Evolutionary conservation across 1,140 invertebrate species (phyloP), one percentile per base, ranked within the genome.

Genomic region (Drosophila melanica): DNA sequence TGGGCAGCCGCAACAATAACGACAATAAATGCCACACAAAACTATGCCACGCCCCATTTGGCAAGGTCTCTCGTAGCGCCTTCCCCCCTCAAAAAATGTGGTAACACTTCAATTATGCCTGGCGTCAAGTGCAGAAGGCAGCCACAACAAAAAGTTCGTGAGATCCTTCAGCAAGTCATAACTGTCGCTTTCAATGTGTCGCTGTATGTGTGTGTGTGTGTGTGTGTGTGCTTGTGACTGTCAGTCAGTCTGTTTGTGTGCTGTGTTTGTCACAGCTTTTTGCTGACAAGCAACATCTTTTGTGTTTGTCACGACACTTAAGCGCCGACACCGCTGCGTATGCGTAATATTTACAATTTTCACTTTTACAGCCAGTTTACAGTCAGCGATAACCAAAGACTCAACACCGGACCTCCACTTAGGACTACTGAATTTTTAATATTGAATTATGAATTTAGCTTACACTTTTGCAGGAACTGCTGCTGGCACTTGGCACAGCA

Each of bases 71-170:
- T 59, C 42, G 41, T 23, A 48, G 14, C 55, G 77, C 48, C 48
- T 42, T 27, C 55, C 6, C 39, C 12, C 50, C 30, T 53, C 47
- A 14, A 44, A 30, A 79, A 81, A 81, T 81, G 78, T 75, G 78
- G 76, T 79, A 76, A 81, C 82, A 81, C 73, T 78, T 78, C 71
- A 85, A 85, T 85, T 85, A 85, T 79, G 81, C 70, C 86, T 81
- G 78, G 85, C 77, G 82, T 85, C 67, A 77, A 81, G 81, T 77
- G 69, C 77, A 79, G 54, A 85, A 58, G 64, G 64, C 73, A 67
- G 62, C 45, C 45, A 70, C 74, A 77, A 67, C 59, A 55, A 60
- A 70, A 80, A 74, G 57, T 44, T 58, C 14, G 33, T 27, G 37
- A 16, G 27, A 59, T 70, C 55, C 62, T 64, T 39, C 35, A 63